Base-by-base conservation (phyloP, 2,797 vertebrate genomes). In the Lates japonicus region DNA sequence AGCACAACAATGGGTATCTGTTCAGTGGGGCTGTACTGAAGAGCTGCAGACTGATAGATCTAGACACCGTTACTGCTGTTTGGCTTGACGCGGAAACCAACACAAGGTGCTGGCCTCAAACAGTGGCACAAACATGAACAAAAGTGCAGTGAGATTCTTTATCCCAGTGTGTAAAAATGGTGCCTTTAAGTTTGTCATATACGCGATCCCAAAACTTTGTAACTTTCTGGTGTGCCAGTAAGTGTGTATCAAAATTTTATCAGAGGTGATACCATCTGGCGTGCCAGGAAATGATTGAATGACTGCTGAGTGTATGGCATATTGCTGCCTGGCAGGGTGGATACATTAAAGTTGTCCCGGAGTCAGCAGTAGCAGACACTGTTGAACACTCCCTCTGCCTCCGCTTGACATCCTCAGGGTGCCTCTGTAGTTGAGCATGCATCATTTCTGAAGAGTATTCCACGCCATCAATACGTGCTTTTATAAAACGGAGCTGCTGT, bases 321-420 rank as follows among this genome's bases (percentile, higher is more conserved):
- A 87, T 90, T 84, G 87, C 87, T 31, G 65, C 70, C 63, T 84
- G 87, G 85, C 91, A 91, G 91, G 85, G n/a, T 88, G 82, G 87
- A 90, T 83, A 48, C 84, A 81, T 90, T 87, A 85, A 88, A 82
- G 74, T 74, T 9, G 74, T 90, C 89, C 83, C 73, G 1, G 55
- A 88, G 84, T 70, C 83, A 3, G 74, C 70, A 20, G 55, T 55
- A 25, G 61, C 67, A 35, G 74, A 66, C 70, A 19, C 17, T n/a
- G 80, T 73, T 25, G 65, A 76, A 67, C 73, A 20, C 74, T 64
- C 69, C 62, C 51, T 35, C 57, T 29, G 54, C 61, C 41, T 83
- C 78, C 52, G 39, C 66, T 64, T n/a, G 88, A 88, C 90, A 87
- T 87, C 77, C 76, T 80, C 70, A 46, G 83, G 87, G 84, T 9